A percentile compares a stretch with the other conserved stretches of the same genome.
Conservation (phyloP, 1,140 invertebrate genomes). For the Bombus turneri region DNA sequence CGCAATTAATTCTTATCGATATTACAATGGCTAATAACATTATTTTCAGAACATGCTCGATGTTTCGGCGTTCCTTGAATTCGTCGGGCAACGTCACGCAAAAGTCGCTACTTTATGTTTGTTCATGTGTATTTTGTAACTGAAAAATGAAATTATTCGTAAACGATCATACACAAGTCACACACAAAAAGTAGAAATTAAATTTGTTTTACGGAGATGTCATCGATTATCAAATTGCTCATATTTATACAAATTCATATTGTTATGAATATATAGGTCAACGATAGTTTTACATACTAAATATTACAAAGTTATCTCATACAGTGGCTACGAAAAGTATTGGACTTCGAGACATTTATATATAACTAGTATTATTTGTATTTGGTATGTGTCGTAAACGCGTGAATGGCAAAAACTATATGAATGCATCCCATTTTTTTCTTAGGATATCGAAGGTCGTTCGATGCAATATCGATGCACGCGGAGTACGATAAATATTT, state of each 20-base stretch:
- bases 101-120: neutral
- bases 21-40: neutral
- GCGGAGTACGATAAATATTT: conserved; percentile 35
- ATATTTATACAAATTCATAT: neutral
- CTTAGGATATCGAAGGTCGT: conserved; percentile 24
- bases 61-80: neutral
- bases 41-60: neutral
- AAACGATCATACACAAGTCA: neutral
- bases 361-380: neutral
- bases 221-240: neutral
- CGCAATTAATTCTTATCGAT: neutral
- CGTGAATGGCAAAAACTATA: neutral
- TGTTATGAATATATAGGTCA: neutral
- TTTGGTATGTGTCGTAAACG: neutral
- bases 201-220: neutral
- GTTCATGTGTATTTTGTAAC: neutral
- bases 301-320: neutral
- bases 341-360: neutral
- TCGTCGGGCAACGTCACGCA: neutral
- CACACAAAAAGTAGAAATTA: neutral
- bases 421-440: neutral
- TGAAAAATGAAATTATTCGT: neutral
- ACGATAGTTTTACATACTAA: neutral
- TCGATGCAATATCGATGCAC: conserved; percentile 41
- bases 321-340: neutral